These are phyloP conservation scores for Propithecus deckenii DNA, from an alignment of 2,797 vertebrate genomes.

Conservation along the genomic window DNA sequence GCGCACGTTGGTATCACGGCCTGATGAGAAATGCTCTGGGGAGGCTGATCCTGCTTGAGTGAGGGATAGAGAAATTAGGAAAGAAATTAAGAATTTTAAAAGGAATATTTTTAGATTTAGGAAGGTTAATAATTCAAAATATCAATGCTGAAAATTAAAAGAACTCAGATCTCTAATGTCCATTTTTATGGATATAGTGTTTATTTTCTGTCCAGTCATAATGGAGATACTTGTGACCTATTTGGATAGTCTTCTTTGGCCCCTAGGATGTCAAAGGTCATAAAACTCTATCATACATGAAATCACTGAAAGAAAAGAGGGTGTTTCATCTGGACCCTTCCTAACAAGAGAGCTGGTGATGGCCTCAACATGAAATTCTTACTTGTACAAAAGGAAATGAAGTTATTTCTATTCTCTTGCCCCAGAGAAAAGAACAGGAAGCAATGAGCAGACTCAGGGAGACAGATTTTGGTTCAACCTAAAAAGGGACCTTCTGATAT, in stretches of 20 bases:
- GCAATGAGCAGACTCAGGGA: not conserved
- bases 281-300: not conserved
- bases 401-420: not conserved
- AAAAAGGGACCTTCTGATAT: not conserved
- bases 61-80: not conserved
- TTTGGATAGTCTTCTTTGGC: not conserved
- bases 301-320: not conserved
- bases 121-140: not conserved
- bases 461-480: not conserved
- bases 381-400: not conserved
- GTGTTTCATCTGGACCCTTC: not conserved
- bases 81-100: not conserved
- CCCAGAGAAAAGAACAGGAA: not conserved
- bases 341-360: not conserved
- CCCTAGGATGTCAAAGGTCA: not conserved
- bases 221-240: not conserved
- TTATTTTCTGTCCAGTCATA: not conserved
- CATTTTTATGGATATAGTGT: not conserved
- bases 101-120: not conserved
- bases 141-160: not conserved
- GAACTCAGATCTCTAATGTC: not conserved
- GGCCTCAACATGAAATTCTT: not conserved
- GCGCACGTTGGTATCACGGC: not conserved
- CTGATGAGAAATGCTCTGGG: slow-evolving; percentile 42
- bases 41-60: not conserved